These are phyloP conservation scores for Chlamydotis undulata DNA, from an alignment of 2,113 vertebrate species.

Conservation along the genomic window DNA sequence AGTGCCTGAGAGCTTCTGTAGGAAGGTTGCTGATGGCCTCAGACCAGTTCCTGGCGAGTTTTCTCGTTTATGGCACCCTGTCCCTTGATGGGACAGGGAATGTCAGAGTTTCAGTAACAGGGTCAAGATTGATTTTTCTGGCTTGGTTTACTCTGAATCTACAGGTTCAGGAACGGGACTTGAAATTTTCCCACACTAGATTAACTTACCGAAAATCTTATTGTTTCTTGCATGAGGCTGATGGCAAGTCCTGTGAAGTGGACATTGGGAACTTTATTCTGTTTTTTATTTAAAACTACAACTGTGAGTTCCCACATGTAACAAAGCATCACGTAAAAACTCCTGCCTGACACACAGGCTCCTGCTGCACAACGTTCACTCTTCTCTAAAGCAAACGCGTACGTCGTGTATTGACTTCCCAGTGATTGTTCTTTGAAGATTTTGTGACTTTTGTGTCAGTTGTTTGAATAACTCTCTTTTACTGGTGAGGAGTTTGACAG, in stretches of 20 bases:
- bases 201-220: background rate
- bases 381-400: background rate
- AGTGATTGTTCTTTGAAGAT: background rate
- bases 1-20: background rate
- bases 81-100: background rate
- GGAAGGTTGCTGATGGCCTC: background rate
- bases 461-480: background rate
- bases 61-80: rapidly evolving
- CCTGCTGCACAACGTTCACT: background rate
- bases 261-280: background rate
- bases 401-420: background rate
- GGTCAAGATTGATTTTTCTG: background rate
- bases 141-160: background rate
- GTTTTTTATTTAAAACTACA: background rate
- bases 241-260: background rate
- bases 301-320: background rate
- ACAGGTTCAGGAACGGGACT: background rate
- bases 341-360: background rate
- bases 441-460: background rate
- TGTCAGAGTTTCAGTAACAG: rapidly evolving
- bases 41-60: background rate
- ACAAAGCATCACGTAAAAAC: background rate
- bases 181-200: rapidly evolving
- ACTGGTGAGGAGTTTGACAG: background rate
- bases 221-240: background rate